phyloP scores from a whole-genome alignment of 2,888 invertebrate genomes.

The Therioaphis trifolii region DNA sequence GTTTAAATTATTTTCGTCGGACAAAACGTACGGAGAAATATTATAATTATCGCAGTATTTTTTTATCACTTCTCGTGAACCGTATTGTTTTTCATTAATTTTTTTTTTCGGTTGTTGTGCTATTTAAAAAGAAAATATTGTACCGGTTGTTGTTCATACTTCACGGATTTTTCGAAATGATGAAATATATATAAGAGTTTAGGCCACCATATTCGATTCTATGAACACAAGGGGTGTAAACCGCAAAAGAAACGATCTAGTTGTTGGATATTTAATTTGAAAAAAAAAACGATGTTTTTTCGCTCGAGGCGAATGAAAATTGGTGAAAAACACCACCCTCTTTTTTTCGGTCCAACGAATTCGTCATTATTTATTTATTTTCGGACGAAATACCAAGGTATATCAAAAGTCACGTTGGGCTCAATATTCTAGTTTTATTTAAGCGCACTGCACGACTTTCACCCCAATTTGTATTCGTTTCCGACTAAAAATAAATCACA shows the following conservation, averaged over 20 bases:
- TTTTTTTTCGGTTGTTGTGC: not conserved
- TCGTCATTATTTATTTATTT: conserved; percentile 57
- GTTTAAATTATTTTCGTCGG: conserved; percentile 7
- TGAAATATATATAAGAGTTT: not conserved
- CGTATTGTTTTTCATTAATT: not conserved
- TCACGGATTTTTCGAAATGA: conserved; percentile 25
- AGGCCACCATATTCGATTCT: conserved; percentile 34
- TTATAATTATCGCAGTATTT: too few relatives aligned
- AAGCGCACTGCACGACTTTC: not conserved
- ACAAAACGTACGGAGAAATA: not conserved
- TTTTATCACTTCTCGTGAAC: not conserved
- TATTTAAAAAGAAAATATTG: conserved; percentile 33
- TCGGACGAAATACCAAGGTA: conserved; percentile 15
- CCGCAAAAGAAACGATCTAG: conserved; percentile 42
- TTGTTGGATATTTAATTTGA: conserved; percentile 44
- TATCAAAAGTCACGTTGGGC: conserved; percentile 40
- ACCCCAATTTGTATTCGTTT: conserved; percentile 1
- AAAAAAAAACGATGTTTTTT: conserved; percentile 45
- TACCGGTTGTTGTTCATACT: conserved; percentile 32
- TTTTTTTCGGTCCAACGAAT: conserved; percentile 25
- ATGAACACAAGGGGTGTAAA: conserved; percentile 31
- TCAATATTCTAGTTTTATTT: conserved; percentile 30
- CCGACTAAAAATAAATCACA: conserved; percentile 18
- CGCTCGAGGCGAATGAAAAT: conserved; percentile 39
- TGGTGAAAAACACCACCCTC: conserved; percentile 29